Conservation (phyloP, 2,797 vertebrate genomes). For the Mycteria americana region DNA sequence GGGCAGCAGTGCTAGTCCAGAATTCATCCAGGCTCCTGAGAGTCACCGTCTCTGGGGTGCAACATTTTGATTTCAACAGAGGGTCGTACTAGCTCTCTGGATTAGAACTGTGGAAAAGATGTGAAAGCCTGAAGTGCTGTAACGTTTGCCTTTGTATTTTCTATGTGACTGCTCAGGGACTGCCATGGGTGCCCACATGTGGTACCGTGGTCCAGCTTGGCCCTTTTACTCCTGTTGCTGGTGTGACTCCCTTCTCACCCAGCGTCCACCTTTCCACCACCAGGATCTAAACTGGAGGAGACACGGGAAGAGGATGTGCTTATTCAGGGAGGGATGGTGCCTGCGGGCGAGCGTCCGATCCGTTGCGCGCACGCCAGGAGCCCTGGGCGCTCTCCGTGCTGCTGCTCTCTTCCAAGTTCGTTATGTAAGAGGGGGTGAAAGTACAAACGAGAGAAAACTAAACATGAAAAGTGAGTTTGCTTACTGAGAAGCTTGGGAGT, state of each 20-base stretch:
- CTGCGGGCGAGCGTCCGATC: not conserved
- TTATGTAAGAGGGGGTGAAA: not conserved
- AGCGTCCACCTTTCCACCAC: not conserved
- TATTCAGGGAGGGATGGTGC: not conserved
- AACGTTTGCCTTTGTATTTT: not conserved
- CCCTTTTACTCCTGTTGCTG: not conserved
- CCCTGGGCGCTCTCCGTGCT: not conserved
- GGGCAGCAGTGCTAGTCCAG: not conserved
- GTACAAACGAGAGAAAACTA: not conserved
- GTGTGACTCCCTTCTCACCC: fast-evolving
- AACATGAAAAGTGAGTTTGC: conserved; percentile 4
- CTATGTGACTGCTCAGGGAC: not conserved
- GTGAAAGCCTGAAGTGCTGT: not conserved
- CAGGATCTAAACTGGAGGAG: not conserved
- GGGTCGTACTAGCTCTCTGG: not conserved
- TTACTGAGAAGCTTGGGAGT: not conserved
- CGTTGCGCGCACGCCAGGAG: not conserved
- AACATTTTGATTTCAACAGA: not conserved
- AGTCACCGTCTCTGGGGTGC: not conserved
- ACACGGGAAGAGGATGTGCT: not conserved
- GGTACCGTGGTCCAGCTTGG: not conserved
- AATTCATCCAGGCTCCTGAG: not conserved
- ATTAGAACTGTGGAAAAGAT: not conserved
- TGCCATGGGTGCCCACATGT: fast-evolving
- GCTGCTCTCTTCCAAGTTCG: not conserved